Evolutionary conservation across 23 tunicate species (phyloP), one percentile per base, ranked within the genome.

Genomic region (Halocynthia roretzi): DNA sequence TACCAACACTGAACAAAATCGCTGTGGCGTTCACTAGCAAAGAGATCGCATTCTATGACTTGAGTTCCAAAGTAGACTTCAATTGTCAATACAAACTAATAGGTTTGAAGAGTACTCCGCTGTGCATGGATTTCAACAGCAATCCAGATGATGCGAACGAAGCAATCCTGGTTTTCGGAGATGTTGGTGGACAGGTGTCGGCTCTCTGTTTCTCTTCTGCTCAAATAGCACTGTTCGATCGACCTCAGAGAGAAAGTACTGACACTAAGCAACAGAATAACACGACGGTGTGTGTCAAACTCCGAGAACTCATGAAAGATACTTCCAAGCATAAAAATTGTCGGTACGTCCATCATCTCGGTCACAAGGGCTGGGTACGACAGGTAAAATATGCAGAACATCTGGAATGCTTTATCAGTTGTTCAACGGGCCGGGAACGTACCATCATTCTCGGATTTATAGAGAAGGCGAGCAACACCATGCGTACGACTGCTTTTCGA

Each of bases 21-120:
- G 98, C 98, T 20, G 92, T 92, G n/a, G 72, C 98, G 0, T 92
- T 92, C 71, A 92, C 98, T 66, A 92, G 92, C 76, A 92, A 92
- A 78, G 98, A 92, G 78, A 92, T 92, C 74, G 87, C 83, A 44
- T 83, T 92, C 62, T 92, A 92, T 74, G 98, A 92, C 53, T 68
- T 92, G 21, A 80, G 89, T 55, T 82, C 98, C 12, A 92, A 92
- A 75, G 83, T 84, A 6, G 98, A 92, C 40, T 92, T 92, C 82
- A 92, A 86, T 70, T 92, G 98, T 56, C 92, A 86, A 61, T 92
- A 92, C 62, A 83, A 84, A 78, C 51, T 92, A 7, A 86, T 86
- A 87, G 98, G 90, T 64, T 82, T 92, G 54, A 71, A 82, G 50
- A 67, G 81, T 61, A 92, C 98, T 9, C 98, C 98, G 5, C 74